These are phyloP conservation scores for Ariopsis seemanni DNA, from an alignment of 2,113 vertebrate species.

Conservation along the genomic window DNA sequence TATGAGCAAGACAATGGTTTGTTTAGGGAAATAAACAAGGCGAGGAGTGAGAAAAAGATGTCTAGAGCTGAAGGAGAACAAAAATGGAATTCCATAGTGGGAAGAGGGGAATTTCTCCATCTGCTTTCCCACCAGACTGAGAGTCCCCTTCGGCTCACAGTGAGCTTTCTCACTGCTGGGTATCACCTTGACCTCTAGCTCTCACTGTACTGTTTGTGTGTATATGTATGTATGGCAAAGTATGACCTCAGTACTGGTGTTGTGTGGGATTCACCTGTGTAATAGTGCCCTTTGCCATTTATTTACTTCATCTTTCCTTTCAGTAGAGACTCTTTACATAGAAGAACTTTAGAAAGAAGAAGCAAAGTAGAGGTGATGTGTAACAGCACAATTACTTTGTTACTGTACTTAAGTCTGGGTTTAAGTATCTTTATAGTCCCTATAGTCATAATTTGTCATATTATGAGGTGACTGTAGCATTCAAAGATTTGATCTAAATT, in stretches of 20 bases:
- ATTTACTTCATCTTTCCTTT: constrained; percentile 21
- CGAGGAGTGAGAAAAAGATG: constrained; percentile 4
- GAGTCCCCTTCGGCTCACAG: constrained; percentile 25
- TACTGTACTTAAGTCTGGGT: background rate
- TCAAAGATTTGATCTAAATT: background rate
- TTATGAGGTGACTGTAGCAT: background rate
- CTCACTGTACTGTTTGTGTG: background rate
- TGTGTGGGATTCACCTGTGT: background rate
- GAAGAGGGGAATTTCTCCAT: constrained; percentile 47
- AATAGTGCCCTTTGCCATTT: background rate
- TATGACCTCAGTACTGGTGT: background rate
- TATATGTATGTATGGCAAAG: background rate
- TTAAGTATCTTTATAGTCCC: background rate
- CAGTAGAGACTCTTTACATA: background rate
- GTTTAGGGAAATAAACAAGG: background rate
- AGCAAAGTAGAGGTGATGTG: constrained; percentile 27
- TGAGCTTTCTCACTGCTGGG: constrained; percentile 2
- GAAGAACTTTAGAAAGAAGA: background rate
- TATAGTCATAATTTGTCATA: background rate
- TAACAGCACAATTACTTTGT: background rate
- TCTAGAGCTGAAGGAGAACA: constrained; percentile 12
- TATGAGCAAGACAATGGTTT: background rate
- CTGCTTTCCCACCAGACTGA: constrained; percentile 35
- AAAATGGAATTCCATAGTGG: constrained; percentile 38
- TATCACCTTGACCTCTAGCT: constrained; percentile 37